phyloP scores from a whole-genome alignment of 2,797 vertebrate genomes.

The Eleutherodactylus coqui region DNA sequence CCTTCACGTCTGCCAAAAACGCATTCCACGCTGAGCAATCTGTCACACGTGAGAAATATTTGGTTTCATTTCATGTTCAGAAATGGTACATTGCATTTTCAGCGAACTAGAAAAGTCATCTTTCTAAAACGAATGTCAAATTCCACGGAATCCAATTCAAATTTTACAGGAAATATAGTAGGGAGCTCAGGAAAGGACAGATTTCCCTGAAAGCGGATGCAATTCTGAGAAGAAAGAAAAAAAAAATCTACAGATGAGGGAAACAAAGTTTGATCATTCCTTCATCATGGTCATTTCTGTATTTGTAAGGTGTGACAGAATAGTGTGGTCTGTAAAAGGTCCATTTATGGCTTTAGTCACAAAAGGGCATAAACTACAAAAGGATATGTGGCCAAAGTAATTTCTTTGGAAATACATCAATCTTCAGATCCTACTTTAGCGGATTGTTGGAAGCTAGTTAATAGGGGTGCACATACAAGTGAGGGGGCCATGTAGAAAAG shows the following conservation, averaged over 20 bases:
- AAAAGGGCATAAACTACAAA: neutral
- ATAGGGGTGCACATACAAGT: neutral
- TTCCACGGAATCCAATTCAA: neutral
- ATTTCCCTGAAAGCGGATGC: slow-evolving; percentile 15
- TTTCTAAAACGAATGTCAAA: slow-evolving; percentile 3
- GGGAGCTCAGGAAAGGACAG: neutral
- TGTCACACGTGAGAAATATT: neutral
- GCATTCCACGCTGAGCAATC: too few relatives aligned
- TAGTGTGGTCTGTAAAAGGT: neutral
- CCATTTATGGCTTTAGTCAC: neutral
- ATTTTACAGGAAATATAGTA: slow-evolving; percentile 6
- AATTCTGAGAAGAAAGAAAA: neutral
- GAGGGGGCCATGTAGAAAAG: neutral
- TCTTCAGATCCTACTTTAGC: neutral
- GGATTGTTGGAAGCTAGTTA: neutral
- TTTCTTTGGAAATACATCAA: neutral
- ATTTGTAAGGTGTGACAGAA: neutral
- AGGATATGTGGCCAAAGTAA: neutral
- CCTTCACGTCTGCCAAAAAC: neutral
- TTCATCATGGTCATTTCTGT: too few relatives aligned
- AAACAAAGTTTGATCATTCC: neutral
- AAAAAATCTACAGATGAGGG: neutral
- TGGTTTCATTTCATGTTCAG: slow-evolving; percentile 6
- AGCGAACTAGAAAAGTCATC: neutral
- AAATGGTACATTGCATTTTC: slow-evolving; percentile 18